phyloP scores from a whole-genome alignment of 2,888 invertebrate species.

The Chymomyza procnemis region DNA sequence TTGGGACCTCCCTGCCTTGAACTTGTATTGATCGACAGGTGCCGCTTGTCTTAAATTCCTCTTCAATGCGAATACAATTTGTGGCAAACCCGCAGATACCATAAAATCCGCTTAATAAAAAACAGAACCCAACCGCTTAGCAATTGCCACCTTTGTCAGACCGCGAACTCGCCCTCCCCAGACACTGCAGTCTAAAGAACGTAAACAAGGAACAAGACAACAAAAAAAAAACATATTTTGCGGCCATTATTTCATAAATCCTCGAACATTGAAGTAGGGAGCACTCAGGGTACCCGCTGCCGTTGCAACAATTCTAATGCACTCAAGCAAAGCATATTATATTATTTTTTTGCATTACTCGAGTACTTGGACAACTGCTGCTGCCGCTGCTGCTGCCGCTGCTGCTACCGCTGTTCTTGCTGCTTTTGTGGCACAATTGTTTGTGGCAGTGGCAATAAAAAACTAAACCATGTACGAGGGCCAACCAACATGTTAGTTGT shows the following conservation, averaged over 20 bases:
- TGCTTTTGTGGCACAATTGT: not conserved
- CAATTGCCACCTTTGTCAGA: not conserved
- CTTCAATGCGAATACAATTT: constrained; percentile 47
- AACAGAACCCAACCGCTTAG: constrained; percentile 29
- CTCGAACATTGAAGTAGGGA: constrained; percentile 30
- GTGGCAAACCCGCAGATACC: constrained; percentile 44
- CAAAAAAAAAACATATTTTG: constrained; percentile 53
- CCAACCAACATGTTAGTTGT: constrained; percentile 43
- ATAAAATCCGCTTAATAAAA: constrained; percentile 47
- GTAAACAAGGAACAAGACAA: constrained; percentile 16
- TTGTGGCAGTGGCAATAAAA: not conserved
- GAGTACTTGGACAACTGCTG: constrained; percentile 7
- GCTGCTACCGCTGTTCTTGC: not conserved
- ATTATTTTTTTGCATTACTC: constrained; percentile 21
- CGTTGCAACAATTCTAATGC: constrained; percentile 65
- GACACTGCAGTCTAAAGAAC: constrained; percentile 21
- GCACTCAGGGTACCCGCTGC: not conserved
- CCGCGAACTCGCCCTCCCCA: not conserved
- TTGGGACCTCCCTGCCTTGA: not conserved
- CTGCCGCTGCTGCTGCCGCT: not conserved
- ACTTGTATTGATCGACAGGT: not conserved
- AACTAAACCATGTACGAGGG: constrained; percentile 9
- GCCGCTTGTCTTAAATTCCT: constrained; percentile 16
- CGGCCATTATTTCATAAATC: constrained; percentile 63
- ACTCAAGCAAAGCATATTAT: constrained; percentile 54